A percentile compares a stretch with the other conserved stretches of the same genome.
These are phyloP conservation scores for Andrena haemorrhoa DNA, from an alignment of 2,888 invertebrate species.

Conservation along the genomic window DNA sequence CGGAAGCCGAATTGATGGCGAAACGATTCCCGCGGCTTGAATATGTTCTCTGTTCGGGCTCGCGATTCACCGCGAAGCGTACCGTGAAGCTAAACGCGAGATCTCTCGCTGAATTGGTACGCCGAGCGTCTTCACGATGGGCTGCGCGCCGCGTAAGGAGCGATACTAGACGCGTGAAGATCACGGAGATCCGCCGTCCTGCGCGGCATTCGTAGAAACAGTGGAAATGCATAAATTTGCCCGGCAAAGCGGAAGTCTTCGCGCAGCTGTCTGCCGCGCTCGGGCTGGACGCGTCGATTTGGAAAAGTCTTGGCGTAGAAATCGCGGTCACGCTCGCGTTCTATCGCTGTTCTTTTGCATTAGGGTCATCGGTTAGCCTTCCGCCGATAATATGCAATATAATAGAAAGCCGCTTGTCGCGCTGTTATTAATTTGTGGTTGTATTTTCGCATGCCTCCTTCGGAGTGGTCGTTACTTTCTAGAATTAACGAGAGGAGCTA, in stretches of 20 bases:
- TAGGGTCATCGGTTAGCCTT: conserved; percentile 17
- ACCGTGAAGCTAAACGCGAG: conserved; percentile 50
- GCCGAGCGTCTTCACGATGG: conserved; percentile 8
- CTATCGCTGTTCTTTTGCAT: conserved; percentile 11
- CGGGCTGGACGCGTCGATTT: conserved; percentile 17
- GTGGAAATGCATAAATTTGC: conserved; percentile 15
- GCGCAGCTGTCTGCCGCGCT: neutral
- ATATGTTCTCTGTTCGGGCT: conserved; percentile 30
- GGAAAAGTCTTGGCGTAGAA: conserved; percentile 13
- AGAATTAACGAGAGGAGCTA: conserved; percentile 1
- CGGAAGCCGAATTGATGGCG: conserved; percentile 46
- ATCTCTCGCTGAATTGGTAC: conserved; percentile 33
- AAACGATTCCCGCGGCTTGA: conserved; percentile 32
- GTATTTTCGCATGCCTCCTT: conserved; percentile 39
- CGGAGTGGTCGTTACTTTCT: conserved; percentile 18
- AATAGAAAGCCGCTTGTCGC: conserved; percentile 42
- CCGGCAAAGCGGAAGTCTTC: neutral
- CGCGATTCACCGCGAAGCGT: conserved; percentile 31
- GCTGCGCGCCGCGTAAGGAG: conserved; percentile 17
- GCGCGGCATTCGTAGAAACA: neutral
- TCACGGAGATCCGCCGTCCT: conserved; percentile 23
- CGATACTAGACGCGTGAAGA: conserved; percentile 29
- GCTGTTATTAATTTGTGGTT: conserved; percentile 48
- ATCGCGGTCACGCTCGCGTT: conserved; percentile 35
- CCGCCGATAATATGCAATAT: conserved; percentile 8